Conservation (phyloP, 2,888 invertebrate genomes). For the Nemotelus pantherinus region DNA sequence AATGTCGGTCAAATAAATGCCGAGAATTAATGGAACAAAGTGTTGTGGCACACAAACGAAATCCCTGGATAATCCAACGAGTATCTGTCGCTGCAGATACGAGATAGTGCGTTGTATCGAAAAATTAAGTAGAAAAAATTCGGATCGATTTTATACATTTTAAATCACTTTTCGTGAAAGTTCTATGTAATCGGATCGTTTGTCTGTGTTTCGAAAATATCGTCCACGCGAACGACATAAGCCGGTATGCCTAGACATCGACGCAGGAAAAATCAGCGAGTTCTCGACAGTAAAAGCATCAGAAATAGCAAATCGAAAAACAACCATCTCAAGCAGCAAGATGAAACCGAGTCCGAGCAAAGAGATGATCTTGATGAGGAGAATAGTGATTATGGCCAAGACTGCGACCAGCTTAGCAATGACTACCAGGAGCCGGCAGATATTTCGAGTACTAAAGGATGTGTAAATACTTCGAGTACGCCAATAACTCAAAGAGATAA, state of each 20-base stretch:
- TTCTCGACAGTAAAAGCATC: constrained; percentile 26
- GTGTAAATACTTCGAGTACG: neutral
- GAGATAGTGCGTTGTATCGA: constrained; percentile 15
- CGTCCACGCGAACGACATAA: neutral
- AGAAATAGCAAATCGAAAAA: constrained; percentile 25
- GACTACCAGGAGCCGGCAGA: neutral
- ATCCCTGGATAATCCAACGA: constrained; percentile 21
- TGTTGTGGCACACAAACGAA: constrained; percentile 10
- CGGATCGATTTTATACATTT: no score
- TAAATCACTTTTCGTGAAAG: no score
- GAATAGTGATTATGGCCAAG: neutral
- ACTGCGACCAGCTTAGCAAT: constrained; percentile 19
- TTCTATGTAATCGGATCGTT: constrained; percentile 10
- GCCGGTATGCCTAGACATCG: constrained; percentile 49
- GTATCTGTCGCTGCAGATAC: constrained; percentile 18
- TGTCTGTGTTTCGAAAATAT: constrained; percentile 4
- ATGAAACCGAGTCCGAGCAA: constrained; percentile 9
- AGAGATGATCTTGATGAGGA: constrained; percentile 16
- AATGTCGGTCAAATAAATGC: no score
- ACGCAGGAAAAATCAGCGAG: constrained; percentile 46
- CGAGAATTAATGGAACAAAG: constrained; percentile 6
- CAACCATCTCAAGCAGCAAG: constrained; percentile 11
- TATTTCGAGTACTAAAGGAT: neutral
- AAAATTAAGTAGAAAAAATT: neutral
- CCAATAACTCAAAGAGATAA: neutral